A percentile compares a stretch with the other conserved stretches of the same genome.
phyloP scores from a whole-genome alignment of 2,888 invertebrate species.

The Callinectes sapidus region DNA sequence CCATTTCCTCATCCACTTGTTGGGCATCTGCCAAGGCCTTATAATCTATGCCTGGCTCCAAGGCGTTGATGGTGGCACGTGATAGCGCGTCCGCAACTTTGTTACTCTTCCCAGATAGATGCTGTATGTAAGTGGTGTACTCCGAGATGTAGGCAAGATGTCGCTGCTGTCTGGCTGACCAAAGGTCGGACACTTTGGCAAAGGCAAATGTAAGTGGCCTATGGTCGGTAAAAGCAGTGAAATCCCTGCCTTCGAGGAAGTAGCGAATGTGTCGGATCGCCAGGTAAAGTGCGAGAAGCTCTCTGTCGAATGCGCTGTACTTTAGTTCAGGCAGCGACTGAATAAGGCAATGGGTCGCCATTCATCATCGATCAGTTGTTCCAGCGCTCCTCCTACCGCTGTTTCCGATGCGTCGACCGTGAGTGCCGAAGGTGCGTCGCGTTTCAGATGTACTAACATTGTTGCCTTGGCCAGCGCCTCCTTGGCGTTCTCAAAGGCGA shows the following conservation, averaged over 20 bases:
- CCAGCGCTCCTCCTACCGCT: no score
- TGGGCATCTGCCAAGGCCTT: not conserved
- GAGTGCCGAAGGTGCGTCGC: no score
- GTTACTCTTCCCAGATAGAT: not conserved
- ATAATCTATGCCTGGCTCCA: not conserved
- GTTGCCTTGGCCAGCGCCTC: not conserved
- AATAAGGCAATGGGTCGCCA: not conserved
- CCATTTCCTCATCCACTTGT: constrained; percentile 10
- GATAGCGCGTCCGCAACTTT: not conserved
- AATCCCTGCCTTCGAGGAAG: constrained; percentile 36
- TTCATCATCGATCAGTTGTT: not conserved
- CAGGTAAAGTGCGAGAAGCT: constrained; percentile 39
- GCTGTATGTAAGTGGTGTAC: not conserved
- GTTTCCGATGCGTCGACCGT: no score
- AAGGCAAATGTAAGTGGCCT: constrained; percentile 44
- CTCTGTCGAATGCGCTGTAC: not conserved
- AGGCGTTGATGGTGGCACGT: not conserved
- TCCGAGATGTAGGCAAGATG: not conserved
- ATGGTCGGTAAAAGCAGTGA: constrained; percentile 39
- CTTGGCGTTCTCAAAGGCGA: not conserved
- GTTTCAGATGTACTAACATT: no score
- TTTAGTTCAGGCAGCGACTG: not conserved
- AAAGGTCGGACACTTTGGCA: constrained; percentile 7
- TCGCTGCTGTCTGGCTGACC: constrained; percentile 30
- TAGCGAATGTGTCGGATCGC: constrained; percentile 32